Percentiles rank a stretch among this genome's conserved stretches.
phyloP scores from a whole-genome alignment of 2,888 invertebrate species.

The Leptopilina drosophilae region DNA sequence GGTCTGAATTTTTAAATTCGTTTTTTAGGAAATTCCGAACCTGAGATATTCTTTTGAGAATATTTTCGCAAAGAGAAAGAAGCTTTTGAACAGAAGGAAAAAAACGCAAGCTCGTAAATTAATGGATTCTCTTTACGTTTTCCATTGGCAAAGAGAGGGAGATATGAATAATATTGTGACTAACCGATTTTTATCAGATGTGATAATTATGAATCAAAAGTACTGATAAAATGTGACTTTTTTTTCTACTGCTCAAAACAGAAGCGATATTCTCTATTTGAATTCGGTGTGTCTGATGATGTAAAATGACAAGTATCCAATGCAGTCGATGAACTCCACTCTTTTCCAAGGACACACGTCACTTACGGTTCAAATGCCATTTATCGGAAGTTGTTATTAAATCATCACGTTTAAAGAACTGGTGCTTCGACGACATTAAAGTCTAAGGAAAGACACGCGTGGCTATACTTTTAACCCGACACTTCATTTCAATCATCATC shows the following conservation, averaged over 20 bases:
- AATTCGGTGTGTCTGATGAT: conserved; percentile 21
- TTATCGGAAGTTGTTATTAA: conserved; percentile 40
- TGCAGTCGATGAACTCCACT: conserved; percentile 39
- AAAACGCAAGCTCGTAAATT: too few relatives aligned
- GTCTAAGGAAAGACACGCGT: conserved; percentile 16
- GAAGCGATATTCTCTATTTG: neutral
- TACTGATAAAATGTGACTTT: neutral
- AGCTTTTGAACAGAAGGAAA: too few relatives aligned
- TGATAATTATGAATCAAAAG: neutral
- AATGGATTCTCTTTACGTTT: too few relatives aligned
- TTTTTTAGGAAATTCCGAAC: too few relatives aligned
- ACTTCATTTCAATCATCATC: too few relatives aligned
- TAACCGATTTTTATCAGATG: neutral
- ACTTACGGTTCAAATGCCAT: conserved; percentile 36
- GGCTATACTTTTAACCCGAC: too few relatives aligned
- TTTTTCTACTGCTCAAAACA: neutral
- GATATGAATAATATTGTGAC: too few relatives aligned
- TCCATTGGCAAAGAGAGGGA: too few relatives aligned
- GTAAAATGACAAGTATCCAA: conserved; percentile 31
- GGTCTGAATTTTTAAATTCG: too few relatives aligned
- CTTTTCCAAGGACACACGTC: conserved; percentile 25
- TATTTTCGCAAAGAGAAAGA: too few relatives aligned
- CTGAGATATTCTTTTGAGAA: too few relatives aligned
- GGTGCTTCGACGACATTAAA: neutral
- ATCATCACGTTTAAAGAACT: conserved; percentile 3